Evolutionary conservation across 2,888 invertebrate genomes (phyloP).

Genomic region (Fabriciana adippe): DNA sequence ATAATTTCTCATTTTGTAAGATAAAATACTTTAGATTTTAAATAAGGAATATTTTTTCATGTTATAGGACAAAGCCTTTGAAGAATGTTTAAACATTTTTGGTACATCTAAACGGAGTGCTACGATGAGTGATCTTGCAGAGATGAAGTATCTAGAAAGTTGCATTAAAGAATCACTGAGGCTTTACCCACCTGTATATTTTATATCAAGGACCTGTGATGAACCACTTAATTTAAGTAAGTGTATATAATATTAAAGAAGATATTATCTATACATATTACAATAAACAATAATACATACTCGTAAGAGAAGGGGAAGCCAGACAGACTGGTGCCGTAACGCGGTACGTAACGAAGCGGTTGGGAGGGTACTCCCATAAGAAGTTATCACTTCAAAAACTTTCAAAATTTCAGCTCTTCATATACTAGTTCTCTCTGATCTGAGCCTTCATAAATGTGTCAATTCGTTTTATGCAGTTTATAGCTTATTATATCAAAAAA

Average conservation of each 20-base stretch:
- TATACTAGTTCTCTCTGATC: no score
- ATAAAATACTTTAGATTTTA: no score
- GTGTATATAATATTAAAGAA: constrained; percentile 33
- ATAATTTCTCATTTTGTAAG: no score
- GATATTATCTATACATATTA: no score
- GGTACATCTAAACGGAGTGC: constrained; percentile 79
- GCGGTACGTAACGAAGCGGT: no score
- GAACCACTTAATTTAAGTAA: constrained; percentile 83
- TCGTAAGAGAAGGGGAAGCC: no score
- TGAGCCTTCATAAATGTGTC: neutral
- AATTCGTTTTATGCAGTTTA: neutral
- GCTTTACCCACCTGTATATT: constrained; percentile 84
- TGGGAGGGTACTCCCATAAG: no score
- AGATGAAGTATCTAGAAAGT: constrained; percentile 86
- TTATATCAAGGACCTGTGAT: constrained; percentile 82
- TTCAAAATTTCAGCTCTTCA: no score
- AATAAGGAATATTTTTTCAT: neutral
- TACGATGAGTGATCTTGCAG: constrained; percentile 83
- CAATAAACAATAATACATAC: no score
- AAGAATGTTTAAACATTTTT: constrained; percentile 27
- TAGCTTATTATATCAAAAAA: neutral
- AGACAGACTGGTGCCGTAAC: no score
- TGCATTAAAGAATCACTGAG: constrained; percentile 80
- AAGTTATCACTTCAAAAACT: no score
- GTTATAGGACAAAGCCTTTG: constrained; percentile 23